Percentiles rank a stretch among this genome's conserved stretches.
These are phyloP conservation scores for Sebastes matsubarae DNA, from an alignment of 2,797 vertebrate species.

Conservation along the genomic window DNA sequence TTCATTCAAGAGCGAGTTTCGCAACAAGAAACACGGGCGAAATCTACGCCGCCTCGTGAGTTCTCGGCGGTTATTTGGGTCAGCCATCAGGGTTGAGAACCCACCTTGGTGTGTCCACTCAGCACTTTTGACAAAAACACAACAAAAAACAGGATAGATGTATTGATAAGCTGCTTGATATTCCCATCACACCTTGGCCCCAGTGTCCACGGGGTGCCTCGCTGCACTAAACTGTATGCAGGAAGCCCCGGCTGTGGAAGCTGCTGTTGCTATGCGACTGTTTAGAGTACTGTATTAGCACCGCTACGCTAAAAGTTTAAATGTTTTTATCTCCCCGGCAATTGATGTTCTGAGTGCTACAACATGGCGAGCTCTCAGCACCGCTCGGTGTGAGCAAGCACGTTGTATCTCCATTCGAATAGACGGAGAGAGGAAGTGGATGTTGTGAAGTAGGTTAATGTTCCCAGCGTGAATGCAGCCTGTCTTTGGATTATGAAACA, in stretches of 20 bases:
- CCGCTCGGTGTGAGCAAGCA: background rate
- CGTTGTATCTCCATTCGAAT: background rate
- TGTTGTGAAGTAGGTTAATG: slow-evolving; percentile 1
- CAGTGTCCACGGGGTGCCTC: background rate
- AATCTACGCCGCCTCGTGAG: slow-evolving; percentile 14
- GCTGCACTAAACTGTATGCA: background rate
- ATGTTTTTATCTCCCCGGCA: slow-evolving; percentile 3
- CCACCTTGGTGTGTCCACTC: slow-evolving; percentile 14
- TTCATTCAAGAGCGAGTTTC: slow-evolving; percentile 70
- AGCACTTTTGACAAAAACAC: background rate
- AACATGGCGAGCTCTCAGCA: background rate
- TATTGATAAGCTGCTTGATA: background rate
- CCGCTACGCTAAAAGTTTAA: slow-evolving; percentile 22
- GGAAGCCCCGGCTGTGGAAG: slow-evolving; percentile 14
- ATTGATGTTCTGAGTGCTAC: background rate
- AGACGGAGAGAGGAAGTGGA: background rate
- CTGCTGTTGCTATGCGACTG: slow-evolving; percentile 66
- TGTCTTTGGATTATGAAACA: background rate
- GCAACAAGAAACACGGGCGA: slow-evolving; percentile 25
- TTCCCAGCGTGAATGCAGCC: background rate
- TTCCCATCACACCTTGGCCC: background rate
- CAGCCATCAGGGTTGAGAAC: slow-evolving; percentile 5
- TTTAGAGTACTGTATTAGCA: background rate
- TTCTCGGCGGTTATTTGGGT: slow-evolving; percentile 42
- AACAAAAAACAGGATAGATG: background rate